These are phyloP conservation scores for Elymnias hypermnestra DNA, from an alignment of 1,140 invertebrate species.

Conservation along the genomic window DNA sequence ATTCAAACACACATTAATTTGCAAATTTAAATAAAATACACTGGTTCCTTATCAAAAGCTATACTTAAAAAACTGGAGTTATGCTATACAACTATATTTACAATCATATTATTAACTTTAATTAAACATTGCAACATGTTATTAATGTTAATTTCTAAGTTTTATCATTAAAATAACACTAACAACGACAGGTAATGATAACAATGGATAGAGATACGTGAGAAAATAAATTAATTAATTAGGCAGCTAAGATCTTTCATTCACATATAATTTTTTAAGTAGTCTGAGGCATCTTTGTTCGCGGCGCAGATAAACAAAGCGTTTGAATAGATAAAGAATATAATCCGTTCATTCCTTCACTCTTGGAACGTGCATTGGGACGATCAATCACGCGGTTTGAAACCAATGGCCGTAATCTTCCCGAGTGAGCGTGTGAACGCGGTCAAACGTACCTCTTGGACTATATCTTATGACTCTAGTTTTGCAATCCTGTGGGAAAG, in stretches of 20 bases:
- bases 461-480: constrained; percentile 50
- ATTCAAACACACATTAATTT: too few relatives aligned
- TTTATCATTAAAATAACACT: constrained; percentile 2
- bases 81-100: too few relatives aligned
- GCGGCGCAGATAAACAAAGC: constrained; percentile 26
- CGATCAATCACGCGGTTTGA: constrained; percentile 59
- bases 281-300: constrained; percentile 23
- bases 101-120: too few relatives aligned
- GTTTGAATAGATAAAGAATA: constrained; percentile 33
- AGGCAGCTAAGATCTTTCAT: constrained; percentile 1
- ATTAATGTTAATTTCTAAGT: neutral
- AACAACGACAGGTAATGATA: neutral
- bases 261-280: constrained; percentile 3
- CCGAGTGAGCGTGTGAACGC: constrained; percentile 57
- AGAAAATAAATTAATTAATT: constrained; percentile 3
- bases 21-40: too few relatives aligned
- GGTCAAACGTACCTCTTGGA: constrained; percentile 49
- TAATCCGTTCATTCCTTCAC: constrained; percentile 47
- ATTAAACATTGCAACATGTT: neutral
- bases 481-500: constrained; percentile 46
- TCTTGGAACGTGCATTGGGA: constrained; percentile 33
- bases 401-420: constrained; percentile 55
- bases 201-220: neutral
- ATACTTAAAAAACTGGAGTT: neutral
- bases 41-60: too few relatives aligned